Conservation (phyloP, 2,888 invertebrate species). For the Rotaria socialis region DNA sequence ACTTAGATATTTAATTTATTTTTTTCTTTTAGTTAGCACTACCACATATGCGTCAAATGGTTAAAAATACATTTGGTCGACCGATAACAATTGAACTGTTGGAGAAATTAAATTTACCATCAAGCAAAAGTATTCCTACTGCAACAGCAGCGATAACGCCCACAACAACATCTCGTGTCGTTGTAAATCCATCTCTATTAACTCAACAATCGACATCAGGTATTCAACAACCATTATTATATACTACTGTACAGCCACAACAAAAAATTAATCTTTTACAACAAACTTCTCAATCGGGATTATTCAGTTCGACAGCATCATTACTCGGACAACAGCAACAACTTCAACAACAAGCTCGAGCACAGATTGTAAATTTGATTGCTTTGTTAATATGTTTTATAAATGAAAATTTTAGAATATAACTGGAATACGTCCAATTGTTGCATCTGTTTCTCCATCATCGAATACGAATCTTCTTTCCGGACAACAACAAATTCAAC, state of each 20-base stretch:
- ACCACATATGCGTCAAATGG: constrained; percentile 14
- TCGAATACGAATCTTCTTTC: constrained; percentile 6
- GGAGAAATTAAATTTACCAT: constrained; percentile 21
- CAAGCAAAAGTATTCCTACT: neutral
- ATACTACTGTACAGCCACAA: neutral
- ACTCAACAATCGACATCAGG: neutral
- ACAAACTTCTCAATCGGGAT: neutral
- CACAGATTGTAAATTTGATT: neutral
- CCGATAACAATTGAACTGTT: constrained; percentile 19
- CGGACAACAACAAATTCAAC: constrained; percentile 11
- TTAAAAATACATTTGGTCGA: neutral
- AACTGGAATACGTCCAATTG: neutral
- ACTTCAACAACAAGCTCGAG: neutral
- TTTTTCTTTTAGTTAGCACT: neutral
- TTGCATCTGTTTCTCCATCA: neutral
- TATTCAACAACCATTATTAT: constrained; percentile 9
- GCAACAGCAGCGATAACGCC: neutral
- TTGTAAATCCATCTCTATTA: neutral
- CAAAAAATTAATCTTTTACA: constrained; percentile 13
- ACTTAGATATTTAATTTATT: no score
- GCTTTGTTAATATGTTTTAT: no score
- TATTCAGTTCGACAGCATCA: neutral
- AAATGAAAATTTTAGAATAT: neutral
- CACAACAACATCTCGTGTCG: neutral
- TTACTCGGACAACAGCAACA: neutral